Conservation (phyloP, 2,797 vertebrate genomes). For the Takifugu ocellatus region DNA sequence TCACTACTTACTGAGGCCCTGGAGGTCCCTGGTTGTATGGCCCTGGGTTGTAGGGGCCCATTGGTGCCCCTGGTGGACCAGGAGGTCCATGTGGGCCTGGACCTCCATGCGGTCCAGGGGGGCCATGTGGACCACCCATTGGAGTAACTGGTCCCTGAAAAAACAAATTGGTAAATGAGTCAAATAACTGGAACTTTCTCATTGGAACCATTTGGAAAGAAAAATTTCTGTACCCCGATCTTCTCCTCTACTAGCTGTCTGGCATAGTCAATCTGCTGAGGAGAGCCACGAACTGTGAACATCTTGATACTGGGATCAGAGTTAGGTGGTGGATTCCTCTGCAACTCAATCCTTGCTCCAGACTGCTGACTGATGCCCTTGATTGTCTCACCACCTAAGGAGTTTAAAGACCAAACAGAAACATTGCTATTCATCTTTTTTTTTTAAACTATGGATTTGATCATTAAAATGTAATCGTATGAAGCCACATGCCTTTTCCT, state of each 20-base stretch:
- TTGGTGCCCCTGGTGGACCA: constrained; percentile 88
- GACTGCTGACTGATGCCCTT: constrained; percentile 99
- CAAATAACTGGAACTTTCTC: no score
- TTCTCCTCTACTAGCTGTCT: constrained; percentile 98
- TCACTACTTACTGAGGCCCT: constrained; percentile 89
- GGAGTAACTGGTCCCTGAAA: constrained; percentile 92
- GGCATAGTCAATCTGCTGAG: constrained; percentile 98
- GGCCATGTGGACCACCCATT: constrained; percentile 91
- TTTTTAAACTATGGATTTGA: neutral
- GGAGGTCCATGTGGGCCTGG: constrained; percentile 94
- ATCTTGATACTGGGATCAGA: constrained; percentile 97
- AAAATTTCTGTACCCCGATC: constrained; percentile 80
- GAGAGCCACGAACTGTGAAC: constrained; percentile 95
- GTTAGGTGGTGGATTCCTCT: constrained; percentile 96
- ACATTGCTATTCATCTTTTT: neutral
- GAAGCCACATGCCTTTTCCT: constrained; percentile 83
- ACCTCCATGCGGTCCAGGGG: constrained; percentile 93
- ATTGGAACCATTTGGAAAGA: neutral
- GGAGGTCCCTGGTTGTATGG: constrained; percentile 97
- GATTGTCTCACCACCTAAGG: constrained; percentile 95
- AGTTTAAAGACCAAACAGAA: neutral
- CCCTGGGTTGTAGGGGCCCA: constrained; percentile 97
- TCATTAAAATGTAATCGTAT: no score
- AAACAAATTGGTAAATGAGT: no score
- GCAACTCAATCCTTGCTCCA: constrained; percentile 95